These are phyloP conservation scores for Smutsia temminckii DNA, from an alignment of 2,797 vertebrate species.

Conservation along the genomic window DNA sequence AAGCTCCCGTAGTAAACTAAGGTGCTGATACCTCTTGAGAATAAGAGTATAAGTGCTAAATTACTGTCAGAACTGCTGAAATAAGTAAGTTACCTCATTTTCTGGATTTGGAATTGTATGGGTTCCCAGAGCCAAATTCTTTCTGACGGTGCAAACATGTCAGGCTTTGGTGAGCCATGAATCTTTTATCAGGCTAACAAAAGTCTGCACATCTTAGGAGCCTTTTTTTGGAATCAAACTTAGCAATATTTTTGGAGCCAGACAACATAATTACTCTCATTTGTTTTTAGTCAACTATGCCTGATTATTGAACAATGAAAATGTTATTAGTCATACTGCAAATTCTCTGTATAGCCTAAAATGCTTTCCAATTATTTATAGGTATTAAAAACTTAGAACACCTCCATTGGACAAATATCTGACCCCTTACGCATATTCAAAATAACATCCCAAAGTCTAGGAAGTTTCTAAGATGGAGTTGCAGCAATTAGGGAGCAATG, in stretches of 20 bases:
- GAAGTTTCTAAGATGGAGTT: neutral
- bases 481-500: neutral
- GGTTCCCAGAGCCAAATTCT: neutral
- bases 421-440: neutral
- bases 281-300: neutral
- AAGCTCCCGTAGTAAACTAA: neutral
- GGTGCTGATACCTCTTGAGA: neutral
- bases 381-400: neutral
- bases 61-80: conserved; percentile 12
- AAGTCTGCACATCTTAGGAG: conserved; percentile 28
- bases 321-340: conserved; percentile 4
- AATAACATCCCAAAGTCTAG: neutral
- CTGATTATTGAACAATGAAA: conserved; percentile 40
- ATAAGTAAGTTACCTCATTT: conserved; percentile 36
- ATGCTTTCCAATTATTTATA: neutral
- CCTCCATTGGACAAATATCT: conserved; percentile 20
- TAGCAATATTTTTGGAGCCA: conserved; percentile 34
- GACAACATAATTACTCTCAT: conserved; percentile 40
- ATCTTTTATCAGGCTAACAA: conserved; percentile 26
- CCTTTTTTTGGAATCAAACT: conserved; percentile 18
- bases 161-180: neutral
- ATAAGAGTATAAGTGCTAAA: neutral
- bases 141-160: neutral
- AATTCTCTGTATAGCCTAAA: neutral
- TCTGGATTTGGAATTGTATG: conserved; percentile 1